Percentiles rank a stretch among this genome's conserved stretches.
Evolutionary conservation across 2,113 vertebrate species (phyloP).

Genomic region (Psephotus haematonotus): DNA sequence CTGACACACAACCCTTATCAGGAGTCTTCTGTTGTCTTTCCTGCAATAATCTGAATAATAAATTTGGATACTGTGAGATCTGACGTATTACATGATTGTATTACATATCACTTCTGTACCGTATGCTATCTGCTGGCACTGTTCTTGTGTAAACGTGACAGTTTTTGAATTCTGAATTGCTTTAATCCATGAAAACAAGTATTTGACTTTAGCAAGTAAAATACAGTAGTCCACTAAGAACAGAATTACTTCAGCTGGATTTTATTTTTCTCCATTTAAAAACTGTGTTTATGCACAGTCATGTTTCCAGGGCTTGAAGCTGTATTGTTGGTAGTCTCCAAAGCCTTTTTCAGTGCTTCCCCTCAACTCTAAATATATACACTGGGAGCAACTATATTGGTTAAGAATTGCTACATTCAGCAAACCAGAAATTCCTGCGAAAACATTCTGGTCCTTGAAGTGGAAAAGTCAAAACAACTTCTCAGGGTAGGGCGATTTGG

Average conservation of each 20-base stretch:
- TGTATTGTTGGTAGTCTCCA: not conserved
- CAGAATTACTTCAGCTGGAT: not conserved
- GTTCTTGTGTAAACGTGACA: not conserved
- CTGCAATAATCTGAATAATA: not conserved
- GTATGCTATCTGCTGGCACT: not conserved
- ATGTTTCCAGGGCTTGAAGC: not conserved
- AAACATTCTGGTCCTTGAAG: not conserved
- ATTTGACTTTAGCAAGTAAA: not conserved
- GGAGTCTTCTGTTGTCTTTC: not conserved
- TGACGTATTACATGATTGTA: not conserved
- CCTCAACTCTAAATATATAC: not conserved
- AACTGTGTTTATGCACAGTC: not conserved
- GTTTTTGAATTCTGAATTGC: not conserved
- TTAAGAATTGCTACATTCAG: slow-evolving; percentile 31
- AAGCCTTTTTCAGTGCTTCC: slow-evolving; percentile 4
- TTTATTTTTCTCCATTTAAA: not conserved
- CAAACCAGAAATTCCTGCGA: not conserved
- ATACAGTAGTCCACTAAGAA: not conserved
- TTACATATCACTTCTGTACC: not conserved
- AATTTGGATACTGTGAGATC: not conserved
- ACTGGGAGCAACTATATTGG: slow-evolving; percentile 6
- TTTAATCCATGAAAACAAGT: not conserved
- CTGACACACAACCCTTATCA: not conserved
- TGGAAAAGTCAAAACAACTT: slow-evolving; percentile 5
- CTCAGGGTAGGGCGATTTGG: not conserved